phyloP scores from a whole-genome alignment of 2,888 invertebrate genomes.

The Parnassius orleans region DNA sequence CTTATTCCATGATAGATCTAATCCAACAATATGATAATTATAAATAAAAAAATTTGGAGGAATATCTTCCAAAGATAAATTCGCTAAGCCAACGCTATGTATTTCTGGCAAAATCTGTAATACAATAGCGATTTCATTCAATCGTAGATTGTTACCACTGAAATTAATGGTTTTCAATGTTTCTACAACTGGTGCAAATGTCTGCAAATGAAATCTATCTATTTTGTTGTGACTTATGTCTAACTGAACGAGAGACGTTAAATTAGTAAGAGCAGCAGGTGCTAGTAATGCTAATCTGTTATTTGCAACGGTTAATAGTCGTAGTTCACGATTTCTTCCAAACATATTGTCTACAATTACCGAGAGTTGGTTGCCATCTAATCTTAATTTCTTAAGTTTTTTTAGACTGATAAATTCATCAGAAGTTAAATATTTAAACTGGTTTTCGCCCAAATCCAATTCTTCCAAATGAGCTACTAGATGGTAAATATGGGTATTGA shows the following conservation, averaged over 20 bases:
- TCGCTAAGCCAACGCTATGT: constrained; percentile 80
- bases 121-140: constrained; percentile 79
- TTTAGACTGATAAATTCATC: constrained; percentile 87
- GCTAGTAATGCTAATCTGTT: constrained; percentile 89
- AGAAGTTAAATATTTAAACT: constrained; percentile 86
- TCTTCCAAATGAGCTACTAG: constrained; percentile 86
- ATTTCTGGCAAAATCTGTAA: constrained; percentile 81
- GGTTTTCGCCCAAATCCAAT: constrained; percentile 89
- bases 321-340: constrained; percentile 77
- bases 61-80: constrained; percentile 79
- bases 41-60: constrained; percentile 81
- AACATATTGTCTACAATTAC: constrained; percentile 88
- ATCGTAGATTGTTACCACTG: constrained; percentile 84
- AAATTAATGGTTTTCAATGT: constrained; percentile 84
- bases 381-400: constrained; percentile 81
- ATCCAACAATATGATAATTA: constrained; percentile 81
- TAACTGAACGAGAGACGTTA: constrained; percentile 84
- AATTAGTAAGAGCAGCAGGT: constrained; percentile 86
- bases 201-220: constrained; percentile 83
- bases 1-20: constrained; percentile 88
- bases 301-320: constrained; percentile 82
- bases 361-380: constrained; percentile 89
- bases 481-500: constrained; percentile 90
- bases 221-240: constrained; percentile 90
- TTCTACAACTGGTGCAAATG: constrained; percentile 82